Evolutionary conservation across 92 coral and sea anemone genomes (phyloP), one percentile per base, ranked within the genome.

Genomic region (Pocillopora grandis): DNA sequence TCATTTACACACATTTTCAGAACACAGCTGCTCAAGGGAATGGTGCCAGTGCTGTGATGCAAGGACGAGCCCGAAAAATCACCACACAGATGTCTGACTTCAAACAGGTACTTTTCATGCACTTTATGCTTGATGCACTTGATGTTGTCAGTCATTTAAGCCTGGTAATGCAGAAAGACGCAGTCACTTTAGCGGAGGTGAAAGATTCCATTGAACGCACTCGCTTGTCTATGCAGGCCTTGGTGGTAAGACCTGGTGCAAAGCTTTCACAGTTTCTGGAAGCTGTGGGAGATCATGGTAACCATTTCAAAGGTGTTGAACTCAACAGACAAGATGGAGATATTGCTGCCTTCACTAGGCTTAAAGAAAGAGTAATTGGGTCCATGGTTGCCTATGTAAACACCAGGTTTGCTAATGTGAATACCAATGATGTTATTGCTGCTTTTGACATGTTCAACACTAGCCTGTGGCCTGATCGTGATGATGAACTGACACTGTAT

Each of bases 21-120:
- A 84, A 84, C 88, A 84, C 82, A 84, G 88, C 82, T 2, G 82
- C 82, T 19, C 82, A 58, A 84, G 82, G 83, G 88, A 68, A 76
- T 84, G 88, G 88, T 84, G 88, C 76, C 88, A 84, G 88, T 84
- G 88, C 76, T 80, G 88, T 49, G 19, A 84, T 84, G 88, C 88
- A 76, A 63, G 82, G 88, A 84, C 81, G 67, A 84, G 82, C 88
- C 82, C 67, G 82, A 76, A 84, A 84, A 84, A 84, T 68, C n/a
- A 84, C 76, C 88, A 76, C 76, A 84, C 82, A 84, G 82, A 84
- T 76, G 88, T 76, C 88, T 84, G 82, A 84, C 87, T 83, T 83
- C 23, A 23, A 23, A 23, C 23, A 23, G 23, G 23, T 23, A 23
- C 23, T 23, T 23, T 23, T 23, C 23, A 23, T 23, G 23, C 23